Evolutionary conservation across 2,888 invertebrate genomes (phyloP).

Genomic region (Campopleginae sp.): DNA sequence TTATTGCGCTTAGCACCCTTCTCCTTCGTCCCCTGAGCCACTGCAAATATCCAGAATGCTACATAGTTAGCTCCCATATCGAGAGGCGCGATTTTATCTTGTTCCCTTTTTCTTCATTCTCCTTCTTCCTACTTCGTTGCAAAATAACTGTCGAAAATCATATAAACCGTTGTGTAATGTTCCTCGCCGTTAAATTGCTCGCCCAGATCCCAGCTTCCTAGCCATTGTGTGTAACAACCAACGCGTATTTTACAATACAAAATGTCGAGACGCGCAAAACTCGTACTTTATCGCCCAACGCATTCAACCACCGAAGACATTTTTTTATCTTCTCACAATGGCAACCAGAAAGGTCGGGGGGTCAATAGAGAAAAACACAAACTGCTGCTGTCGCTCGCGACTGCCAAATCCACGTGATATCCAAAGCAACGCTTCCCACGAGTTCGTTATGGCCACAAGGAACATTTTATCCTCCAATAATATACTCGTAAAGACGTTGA

Average conservation of each 20-base stretch:
- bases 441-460: conserved; percentile 6
- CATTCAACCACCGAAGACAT: conserved; percentile 71
- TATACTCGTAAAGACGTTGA: background rate
- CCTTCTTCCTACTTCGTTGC: conserved; percentile 28
- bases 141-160: conserved; percentile 62
- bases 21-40: background rate
- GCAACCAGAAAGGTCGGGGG: conserved; percentile 52
- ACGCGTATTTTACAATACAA: conserved; percentile 21
- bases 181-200: conserved; percentile 58
- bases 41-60: conserved; percentile 5
- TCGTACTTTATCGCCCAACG: conserved; percentile 72
- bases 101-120: background rate
- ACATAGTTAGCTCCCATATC: conserved; percentile 24
- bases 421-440: background rate
- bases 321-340: conserved; percentile 59
- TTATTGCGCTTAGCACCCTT: conserved; percentile 62
- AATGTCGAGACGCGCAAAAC: conserved; percentile 4
- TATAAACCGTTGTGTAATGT: conserved; percentile 47
- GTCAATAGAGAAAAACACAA: conserved; percentile 20
- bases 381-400: conserved; percentile 63
- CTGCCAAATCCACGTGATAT: conserved; percentile 74
- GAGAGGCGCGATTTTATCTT: conserved; percentile 23
- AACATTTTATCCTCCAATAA: background rate
- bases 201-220: conserved; percentile 14
- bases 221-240: conserved; percentile 14